phyloP scores from a whole-genome alignment of 2,888 invertebrate genomes.

The Rutpela maculata region DNA sequence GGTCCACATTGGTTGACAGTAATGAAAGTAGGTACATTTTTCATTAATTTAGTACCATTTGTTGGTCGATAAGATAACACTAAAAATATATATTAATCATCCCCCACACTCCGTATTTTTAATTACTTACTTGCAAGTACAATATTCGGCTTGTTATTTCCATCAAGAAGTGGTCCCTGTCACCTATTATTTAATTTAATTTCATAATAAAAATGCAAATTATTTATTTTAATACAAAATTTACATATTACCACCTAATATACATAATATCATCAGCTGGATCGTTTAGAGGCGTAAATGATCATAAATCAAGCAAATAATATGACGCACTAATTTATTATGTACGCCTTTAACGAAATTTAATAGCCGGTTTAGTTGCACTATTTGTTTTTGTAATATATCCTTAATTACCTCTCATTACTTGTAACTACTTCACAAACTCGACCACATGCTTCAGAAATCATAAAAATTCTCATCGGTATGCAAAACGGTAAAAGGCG shows the following conservation, averaged over 20 bases:
- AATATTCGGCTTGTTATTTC: not conserved
- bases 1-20: not conserved
- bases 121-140: conserved; percentile 23
- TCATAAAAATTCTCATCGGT: conserved; percentile 29
- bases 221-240: conserved; percentile 42
- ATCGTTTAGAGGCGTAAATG: conserved; percentile 60
- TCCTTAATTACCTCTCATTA: conserved; percentile 24
- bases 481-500: conserved; percentile 12
- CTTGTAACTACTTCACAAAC: conserved; percentile 18
- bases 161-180: conserved; percentile 29
- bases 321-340: conserved; percentile 54
- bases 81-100: conserved; percentile 27
- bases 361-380: conserved; percentile 46
- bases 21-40: conserved; percentile 13
- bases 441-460: conserved; percentile 23
- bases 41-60: conserved; percentile 11
- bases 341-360: conserved; percentile 50
- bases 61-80: conserved; percentile 19
- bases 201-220: conserved; percentile 53
- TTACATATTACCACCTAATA: conserved; percentile 51
- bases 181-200: conserved; percentile 42
- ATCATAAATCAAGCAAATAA: conserved; percentile 63
- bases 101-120: conserved; percentile 15
- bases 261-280: conserved; percentile 54
- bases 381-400: conserved; percentile 47